A percentile compares a stretch with the other conserved stretches of the same genome.
Evolutionary conservation across 92 coral and sea anemone species (phyloP).

Genomic region (Palythoa grandiflora): DNA sequence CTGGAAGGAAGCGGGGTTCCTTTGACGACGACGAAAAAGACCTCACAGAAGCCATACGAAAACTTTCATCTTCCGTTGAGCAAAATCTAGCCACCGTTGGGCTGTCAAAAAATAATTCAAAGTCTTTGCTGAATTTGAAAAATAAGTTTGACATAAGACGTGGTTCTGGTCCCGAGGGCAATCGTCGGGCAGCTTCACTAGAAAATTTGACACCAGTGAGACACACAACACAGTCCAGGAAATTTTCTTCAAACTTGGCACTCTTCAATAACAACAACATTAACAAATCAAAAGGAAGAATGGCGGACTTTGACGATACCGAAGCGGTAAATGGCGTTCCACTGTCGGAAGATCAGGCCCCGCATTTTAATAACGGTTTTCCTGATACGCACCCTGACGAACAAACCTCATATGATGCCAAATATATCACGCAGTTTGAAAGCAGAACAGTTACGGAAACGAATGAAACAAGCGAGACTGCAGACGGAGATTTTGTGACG

Average conservation of each 20-base stretch:
- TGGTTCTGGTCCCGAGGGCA: constrained; percentile 23
- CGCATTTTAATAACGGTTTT: constrained; percentile 10
- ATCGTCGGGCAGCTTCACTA: constrained; percentile 32
- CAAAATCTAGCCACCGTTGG: constrained; percentile 45
- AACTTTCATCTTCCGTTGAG: constrained; percentile 43
- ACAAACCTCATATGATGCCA: constrained; percentile 11
- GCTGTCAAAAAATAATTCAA: neutral
- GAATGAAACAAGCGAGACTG: constrained; percentile 12
- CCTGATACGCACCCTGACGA: constrained; percentile 16
- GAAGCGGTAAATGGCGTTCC: constrained; percentile 32
- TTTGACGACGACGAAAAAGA: constrained; percentile 47
- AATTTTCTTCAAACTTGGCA: constrained; percentile 17
- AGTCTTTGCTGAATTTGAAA: constrained; percentile 13
- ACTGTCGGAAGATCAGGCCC: constrained; percentile 14
- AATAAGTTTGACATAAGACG: constrained; percentile 22
- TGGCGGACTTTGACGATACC: constrained; percentile 21
- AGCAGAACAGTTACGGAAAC: constrained; percentile 26
- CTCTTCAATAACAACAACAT: constrained; percentile 26
- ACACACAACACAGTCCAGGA: neutral
- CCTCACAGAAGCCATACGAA: constrained; percentile 34
- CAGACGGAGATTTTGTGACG: constrained; percentile 25
- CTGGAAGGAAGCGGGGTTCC: constrained; percentile 34
- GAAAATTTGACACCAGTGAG: constrained; percentile 39
- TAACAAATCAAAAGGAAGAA: constrained; percentile 6
- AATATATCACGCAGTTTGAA: constrained; percentile 3